Base-by-base conservation (phyloP, 2,888 invertebrate species). In the Formica aserva region DNA sequence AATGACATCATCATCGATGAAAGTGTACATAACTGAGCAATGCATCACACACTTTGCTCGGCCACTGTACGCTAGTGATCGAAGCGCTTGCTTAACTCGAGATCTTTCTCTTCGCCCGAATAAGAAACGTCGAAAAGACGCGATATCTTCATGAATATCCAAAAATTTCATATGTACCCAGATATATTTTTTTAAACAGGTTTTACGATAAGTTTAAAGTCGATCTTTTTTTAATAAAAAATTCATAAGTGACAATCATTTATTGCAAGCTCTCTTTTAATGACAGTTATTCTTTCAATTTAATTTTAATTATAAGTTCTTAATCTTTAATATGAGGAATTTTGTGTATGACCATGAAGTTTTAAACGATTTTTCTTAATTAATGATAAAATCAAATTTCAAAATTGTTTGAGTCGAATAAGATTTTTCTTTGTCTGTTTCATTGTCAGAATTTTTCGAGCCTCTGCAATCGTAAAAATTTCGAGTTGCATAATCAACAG, bases 1-100 rank as follows among this genome's bases (percentile, higher is more conserved):
- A 22, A 92, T 93, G 93, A 94, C 92, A 93, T 94, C 93, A 94
- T 90, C 92, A 26, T 35, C 83, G 88, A 92, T 90, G 92, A 92
- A 92, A 93, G 92, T 92, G 88, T 88, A 90, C 92, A 93, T 93
- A 93, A 91, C 92, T 91, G 86, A 91, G 87, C 91, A 92, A 93
- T 94, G 94, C 91, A 93, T 94, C 93, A 93, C 78, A 60, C 71
- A 35, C 35, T 71, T 62, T 35, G 78, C 45, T 13, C 22, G 45
- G 26, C 67, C 55, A 67, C 71, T 22, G 26, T 62, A 41, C 13
- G 22, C 13, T 35, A 74, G 63, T 84, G 74, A 78, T 84, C 76
- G 62, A 75, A 82, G 13, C 38, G 45, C 26, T 32, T 65, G 48
- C 18, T 38, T 52, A 15, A n/a, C 60, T 45, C 26, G 65, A 11